A percentile compares a stretch with the other conserved stretches of the same genome.
phyloP scores from a whole-genome alignment of 2,797 vertebrate species.

The Melanotaenia pygmaea region DNA sequence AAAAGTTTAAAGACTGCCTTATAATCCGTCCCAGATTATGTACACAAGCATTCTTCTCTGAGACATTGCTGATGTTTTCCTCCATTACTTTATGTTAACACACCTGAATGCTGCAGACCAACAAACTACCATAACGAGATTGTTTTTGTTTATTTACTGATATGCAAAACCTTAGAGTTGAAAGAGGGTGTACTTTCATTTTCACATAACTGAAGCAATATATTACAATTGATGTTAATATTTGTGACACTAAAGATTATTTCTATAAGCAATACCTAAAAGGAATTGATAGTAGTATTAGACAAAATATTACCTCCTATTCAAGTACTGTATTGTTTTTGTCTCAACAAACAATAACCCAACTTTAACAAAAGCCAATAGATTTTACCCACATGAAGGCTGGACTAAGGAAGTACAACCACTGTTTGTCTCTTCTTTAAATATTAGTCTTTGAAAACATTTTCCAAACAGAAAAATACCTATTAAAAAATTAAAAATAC shows the following conservation, averaged over 20 bases:
- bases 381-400: background rate
- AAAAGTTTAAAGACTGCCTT: background rate
- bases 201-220: background rate
- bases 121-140: background rate
- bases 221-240: slow-evolving; percentile 5
- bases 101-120: background rate
- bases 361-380: slow-evolving; percentile 1
- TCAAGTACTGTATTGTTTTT: background rate
- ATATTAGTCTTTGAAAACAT: background rate
- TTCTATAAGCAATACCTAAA: no score
- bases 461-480: background rate
- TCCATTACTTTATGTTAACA: no score
- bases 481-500: background rate
- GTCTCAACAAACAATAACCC: background rate
- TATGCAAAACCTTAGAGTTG: background rate
- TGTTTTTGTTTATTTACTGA: background rate
- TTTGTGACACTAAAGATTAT: background rate
- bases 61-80: no score
- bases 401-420: background rate
- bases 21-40: background rate
- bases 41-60: background rate
- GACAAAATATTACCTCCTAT: background rate
- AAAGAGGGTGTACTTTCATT: background rate
- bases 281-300: background rate
- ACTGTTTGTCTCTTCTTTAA: slow-evolving; percentile 1